A percentile compares a stretch with the other conserved stretches of the same genome.
phyloP scores from a whole-genome alignment of 2,888 invertebrate species.

The Andrena bicolor region DNA sequence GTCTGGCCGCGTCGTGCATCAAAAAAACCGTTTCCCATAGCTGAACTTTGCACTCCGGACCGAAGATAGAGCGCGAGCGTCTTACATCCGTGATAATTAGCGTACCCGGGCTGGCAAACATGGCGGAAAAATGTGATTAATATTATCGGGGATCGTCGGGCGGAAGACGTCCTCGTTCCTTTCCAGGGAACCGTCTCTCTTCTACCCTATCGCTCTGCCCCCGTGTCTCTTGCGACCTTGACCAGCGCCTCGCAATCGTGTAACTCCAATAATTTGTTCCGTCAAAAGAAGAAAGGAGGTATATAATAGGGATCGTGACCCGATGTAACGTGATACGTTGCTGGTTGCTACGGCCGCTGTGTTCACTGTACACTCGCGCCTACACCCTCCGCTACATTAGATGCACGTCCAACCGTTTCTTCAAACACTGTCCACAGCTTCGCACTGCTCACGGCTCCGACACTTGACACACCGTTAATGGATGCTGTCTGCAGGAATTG shows the following conservation, averaged over 20 bases:
- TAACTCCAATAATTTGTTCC: slow-evolving; percentile 75
- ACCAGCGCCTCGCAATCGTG: slow-evolving; percentile 54
- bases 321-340: slow-evolving; percentile 73
- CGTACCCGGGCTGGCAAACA: slow-evolving; percentile 19
- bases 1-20: slow-evolving; percentile 33
- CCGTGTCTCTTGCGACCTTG: slow-evolving; percentile 34
- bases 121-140: slow-evolving; percentile 41
- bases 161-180: slow-evolving; percentile 18
- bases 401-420: slow-evolving; percentile 41
- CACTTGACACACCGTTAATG: background rate
- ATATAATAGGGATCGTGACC: slow-evolving; percentile 78
- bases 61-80: slow-evolving; percentile 37
- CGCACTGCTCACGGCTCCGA: background rate
- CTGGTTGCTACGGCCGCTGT: slow-evolving; percentile 46
- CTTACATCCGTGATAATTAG: slow-evolving; percentile 52
- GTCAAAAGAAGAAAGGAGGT: slow-evolving; percentile 61
- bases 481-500: background rate
- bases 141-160: slow-evolving; percentile 31
- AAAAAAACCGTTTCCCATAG: slow-evolving; percentile 57
- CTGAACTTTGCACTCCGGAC: slow-evolving; percentile 52
- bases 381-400: slow-evolving; percentile 1
- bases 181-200: slow-evolving; percentile 21
- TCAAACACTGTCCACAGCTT: slow-evolving; percentile 5
- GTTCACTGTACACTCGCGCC: slow-evolving; percentile 15
- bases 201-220: background rate